Percentiles rank a stretch among this genome's conserved stretches.
These are phyloP conservation scores for Agrotis segetum DNA, from an alignment of 2,888 invertebrate genomes.

Conservation along the genomic window DNA sequence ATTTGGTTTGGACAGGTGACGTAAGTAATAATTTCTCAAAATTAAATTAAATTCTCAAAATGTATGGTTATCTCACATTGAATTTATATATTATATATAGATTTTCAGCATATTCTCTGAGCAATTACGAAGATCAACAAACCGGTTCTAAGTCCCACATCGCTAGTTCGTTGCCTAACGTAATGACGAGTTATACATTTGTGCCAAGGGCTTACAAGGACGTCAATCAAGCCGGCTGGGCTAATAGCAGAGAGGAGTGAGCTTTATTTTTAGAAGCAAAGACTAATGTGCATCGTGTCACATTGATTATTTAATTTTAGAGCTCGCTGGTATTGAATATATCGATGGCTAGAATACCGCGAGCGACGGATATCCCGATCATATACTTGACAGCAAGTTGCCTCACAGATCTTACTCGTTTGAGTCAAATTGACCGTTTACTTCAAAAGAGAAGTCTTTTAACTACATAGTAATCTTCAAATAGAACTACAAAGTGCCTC, in stretches of 20 bases:
- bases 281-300: constrained; percentile 40
- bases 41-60: background rate
- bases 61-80: background rate
- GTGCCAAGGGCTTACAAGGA: constrained; percentile 65
- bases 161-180: constrained; percentile 48
- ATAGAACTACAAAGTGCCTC: background rate
- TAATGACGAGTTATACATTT: constrained; percentile 58
- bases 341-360: constrained; percentile 36
- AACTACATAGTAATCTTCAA: background rate
- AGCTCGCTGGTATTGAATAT: constrained; percentile 26
- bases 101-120: constrained; percentile 27
- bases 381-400: constrained; percentile 21
- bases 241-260: constrained; percentile 39
- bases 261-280: constrained; percentile 54
- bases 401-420: background rate
- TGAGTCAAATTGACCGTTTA: background rate
- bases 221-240: constrained; percentile 55
- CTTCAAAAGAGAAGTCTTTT: background rate
- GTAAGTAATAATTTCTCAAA: too few relatives aligned
- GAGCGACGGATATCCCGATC: constrained; percentile 30
- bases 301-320: constrained; percentile 53
- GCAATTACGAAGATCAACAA: constrained; percentile 43
- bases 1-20: too few relatives aligned
- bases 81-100: too few relatives aligned
- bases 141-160: constrained; percentile 47